phyloP scores from a whole-genome alignment of 2,888 invertebrate genomes.

The Drosophila pegasa region DNA sequence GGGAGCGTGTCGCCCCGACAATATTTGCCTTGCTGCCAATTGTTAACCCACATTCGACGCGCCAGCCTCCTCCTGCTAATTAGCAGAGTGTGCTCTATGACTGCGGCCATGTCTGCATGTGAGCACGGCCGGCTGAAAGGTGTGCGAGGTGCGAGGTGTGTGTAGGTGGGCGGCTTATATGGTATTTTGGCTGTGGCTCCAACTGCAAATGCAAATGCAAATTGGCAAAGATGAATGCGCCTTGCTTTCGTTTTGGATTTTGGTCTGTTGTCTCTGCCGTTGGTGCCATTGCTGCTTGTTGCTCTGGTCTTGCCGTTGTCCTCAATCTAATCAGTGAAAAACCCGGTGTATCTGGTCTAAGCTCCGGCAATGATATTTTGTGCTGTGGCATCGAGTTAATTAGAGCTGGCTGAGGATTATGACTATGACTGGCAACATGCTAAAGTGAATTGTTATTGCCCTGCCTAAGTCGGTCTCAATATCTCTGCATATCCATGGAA shows the following conservation, averaged over 20 bases:
- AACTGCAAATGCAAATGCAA: slow-evolving; percentile 72
- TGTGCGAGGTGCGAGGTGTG: too few species aligned
- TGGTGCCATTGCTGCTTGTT: background rate
- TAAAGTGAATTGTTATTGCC: background rate
- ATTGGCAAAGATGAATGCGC: slow-evolving; percentile 66
- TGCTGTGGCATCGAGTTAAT: slow-evolving; percentile 8
- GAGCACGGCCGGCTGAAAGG: background rate
- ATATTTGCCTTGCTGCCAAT: slow-evolving; percentile 34
- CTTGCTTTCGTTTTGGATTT: slow-evolving; percentile 35
- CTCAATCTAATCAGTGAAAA: slow-evolving; percentile 33
- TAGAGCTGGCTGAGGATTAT: background rate
- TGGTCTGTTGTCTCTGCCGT: slow-evolving; percentile 9
- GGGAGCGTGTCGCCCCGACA: slow-evolving; percentile 41
- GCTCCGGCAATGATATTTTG: background rate
- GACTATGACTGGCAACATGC: background rate
- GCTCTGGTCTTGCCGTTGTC: slow-evolving; percentile 12
- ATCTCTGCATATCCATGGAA: background rate
- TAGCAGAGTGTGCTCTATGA: slow-evolving; percentile 68
- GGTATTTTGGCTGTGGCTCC: slow-evolving; percentile 39
- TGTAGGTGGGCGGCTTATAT: slow-evolving; percentile 44
- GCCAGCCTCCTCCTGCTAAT: slow-evolving; percentile 66
- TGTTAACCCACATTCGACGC: slow-evolving; percentile 70
- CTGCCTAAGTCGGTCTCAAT: background rate
- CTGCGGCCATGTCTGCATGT: slow-evolving; percentile 9
- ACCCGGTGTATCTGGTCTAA: slow-evolving; percentile 3